Conservation (phyloP, 1,140 invertebrate species). For the Lerema accius region DNA sequence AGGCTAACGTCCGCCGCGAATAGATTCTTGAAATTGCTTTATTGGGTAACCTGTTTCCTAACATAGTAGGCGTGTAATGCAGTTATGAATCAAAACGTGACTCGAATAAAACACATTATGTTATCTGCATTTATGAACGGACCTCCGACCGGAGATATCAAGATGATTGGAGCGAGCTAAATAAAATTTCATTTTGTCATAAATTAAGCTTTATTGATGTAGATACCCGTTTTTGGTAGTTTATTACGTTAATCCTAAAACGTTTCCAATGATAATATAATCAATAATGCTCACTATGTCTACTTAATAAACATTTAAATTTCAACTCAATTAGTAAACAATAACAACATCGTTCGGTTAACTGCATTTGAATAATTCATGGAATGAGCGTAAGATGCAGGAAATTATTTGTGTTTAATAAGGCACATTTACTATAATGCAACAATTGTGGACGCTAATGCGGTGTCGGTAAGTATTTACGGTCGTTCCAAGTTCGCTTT, state of each 20-base stretch:
- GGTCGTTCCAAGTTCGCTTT: constrained; percentile 70
- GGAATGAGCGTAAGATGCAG: constrained; percentile 16
- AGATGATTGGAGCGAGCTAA: constrained; percentile 44
- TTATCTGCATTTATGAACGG: constrained; percentile 45
- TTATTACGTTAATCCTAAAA: not conserved
- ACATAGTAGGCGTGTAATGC: constrained; percentile 70
- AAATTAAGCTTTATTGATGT: constrained; percentile 49
- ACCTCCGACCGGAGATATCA: constrained; percentile 38
- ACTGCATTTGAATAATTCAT: constrained; percentile 24
- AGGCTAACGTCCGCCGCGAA: constrained; percentile 67
- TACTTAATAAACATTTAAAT: constrained; percentile 4
- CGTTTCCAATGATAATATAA: constrained; percentile 5
- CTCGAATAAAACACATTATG: constrained; percentile 53
- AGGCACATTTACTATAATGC: no score
- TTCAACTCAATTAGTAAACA: constrained; percentile 38
- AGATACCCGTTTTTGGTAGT: constrained; percentile 39
- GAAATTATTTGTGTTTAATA: constrained; percentile 24
- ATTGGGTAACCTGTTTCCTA: constrained; percentile 74
- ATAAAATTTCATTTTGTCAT: constrained; percentile 49
- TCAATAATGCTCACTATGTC: not conserved
- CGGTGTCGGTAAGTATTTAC: no score
- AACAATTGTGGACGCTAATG: no score
- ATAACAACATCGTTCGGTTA: constrained; percentile 40
- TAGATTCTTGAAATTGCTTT: constrained; percentile 76
- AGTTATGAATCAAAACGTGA: constrained; percentile 65